A percentile compares a stretch with the other conserved stretches of the same genome.
Conservation (phyloP, 2,888 invertebrate genomes). For the Silvanus unidentatus region DNA sequence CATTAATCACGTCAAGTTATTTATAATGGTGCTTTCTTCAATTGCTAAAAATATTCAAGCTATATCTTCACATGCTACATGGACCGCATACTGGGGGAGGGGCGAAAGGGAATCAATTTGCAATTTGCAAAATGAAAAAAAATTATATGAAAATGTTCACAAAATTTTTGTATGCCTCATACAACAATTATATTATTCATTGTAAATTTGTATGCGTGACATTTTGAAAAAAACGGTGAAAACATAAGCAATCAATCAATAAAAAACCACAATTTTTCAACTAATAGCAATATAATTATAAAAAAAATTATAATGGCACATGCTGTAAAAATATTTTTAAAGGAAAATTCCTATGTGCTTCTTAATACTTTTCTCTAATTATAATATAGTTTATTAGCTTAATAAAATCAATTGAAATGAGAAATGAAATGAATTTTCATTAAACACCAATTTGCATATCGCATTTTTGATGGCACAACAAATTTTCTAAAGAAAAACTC, state of each 20-base stretch:
- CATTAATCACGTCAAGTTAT: constrained; percentile 37
- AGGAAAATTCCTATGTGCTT: constrained; percentile 24
- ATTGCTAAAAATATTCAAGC: constrained; percentile 46
- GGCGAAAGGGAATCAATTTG: constrained; percentile 43
- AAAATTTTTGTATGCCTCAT: constrained; percentile 46
- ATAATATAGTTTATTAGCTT: constrained; percentile 16
- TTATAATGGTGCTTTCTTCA: constrained; percentile 47
- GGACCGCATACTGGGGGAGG: constrained; percentile 46
- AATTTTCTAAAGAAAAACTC: constrained; percentile 1
- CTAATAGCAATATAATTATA: constrained; percentile 17
- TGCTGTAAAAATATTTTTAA: constrained; percentile 21
- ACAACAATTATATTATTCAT: constrained; percentile 35
- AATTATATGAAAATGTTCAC: constrained; percentile 27
- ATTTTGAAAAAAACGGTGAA: constrained; percentile 30
- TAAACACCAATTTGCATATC: constrained; percentile 17
- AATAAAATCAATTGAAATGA: constrained; percentile 11
- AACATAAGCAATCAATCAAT: background rate
- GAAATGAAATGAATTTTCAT: constrained; percentile 12
- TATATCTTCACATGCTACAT: constrained; percentile 49
- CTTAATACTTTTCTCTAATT: constrained; percentile 7
- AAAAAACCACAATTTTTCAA: constrained; percentile 15
- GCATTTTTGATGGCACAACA: constrained; percentile 28
- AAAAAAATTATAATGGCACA: constrained; percentile 18
- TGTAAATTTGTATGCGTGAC: constrained; percentile 44
- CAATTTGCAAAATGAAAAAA: constrained; percentile 20